Evolutionary conservation across 2,888 invertebrate genomes (phyloP).

Genomic region (Pristionchus exspectatus): DNA sequence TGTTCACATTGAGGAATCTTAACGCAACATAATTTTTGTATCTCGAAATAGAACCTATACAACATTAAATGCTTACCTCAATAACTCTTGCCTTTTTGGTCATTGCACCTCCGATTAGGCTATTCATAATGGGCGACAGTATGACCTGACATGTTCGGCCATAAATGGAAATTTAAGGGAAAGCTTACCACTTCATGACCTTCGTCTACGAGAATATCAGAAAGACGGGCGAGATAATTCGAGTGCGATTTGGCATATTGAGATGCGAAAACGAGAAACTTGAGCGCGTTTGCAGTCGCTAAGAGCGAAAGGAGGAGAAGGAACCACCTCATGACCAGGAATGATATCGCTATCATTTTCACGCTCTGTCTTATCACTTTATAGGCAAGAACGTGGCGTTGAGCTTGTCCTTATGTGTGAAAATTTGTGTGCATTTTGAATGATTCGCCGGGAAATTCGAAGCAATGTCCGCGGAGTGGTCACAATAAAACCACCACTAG

Average conservation of each 20-base stretch:
- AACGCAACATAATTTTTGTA: neutral
- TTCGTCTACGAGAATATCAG: neutral
- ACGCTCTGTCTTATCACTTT: neutral
- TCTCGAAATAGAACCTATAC: neutral
- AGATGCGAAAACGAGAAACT: neutral
- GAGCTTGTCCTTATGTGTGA: neutral
- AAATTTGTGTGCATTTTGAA: too few relatives aligned
- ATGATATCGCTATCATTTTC: neutral
- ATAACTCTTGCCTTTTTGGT: conserved; percentile 17
- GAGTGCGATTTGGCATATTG: neutral
- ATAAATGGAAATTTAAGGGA: too few relatives aligned
- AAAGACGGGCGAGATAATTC: conserved; percentile 4
- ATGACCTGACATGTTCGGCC: neutral
- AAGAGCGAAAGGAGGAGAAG: neutral
- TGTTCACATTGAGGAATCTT: conserved; percentile 9
- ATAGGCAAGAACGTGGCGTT: neutral
- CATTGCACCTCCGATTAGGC: neutral
- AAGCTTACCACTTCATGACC: conserved; percentile 32
- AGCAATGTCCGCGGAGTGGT: too few relatives aligned
- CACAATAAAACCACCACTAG: too few relatives aligned
- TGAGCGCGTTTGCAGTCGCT: neutral
- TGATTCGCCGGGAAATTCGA: too few relatives aligned
- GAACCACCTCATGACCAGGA: neutral
- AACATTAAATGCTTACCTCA: neutral
- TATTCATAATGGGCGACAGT: conserved; percentile 17